Evolutionary conservation across 1,140 invertebrate species (phyloP).

Genomic region (Trachymyrmex cornetzi): DNA sequence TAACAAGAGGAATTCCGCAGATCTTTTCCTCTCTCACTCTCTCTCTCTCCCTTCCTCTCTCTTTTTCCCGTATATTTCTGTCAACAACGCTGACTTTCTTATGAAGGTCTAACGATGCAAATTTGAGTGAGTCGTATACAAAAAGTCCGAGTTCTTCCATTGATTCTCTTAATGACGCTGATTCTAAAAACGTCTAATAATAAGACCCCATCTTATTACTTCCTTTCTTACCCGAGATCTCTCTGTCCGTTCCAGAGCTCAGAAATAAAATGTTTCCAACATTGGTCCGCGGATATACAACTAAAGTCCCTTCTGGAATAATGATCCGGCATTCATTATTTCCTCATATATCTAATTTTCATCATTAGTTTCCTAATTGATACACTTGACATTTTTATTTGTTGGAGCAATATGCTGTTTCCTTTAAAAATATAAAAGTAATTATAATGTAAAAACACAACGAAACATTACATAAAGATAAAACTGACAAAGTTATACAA

Average conservation of each 20-base stretch:
- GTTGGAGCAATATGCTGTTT: neutral
- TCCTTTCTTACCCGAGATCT: slow-evolving; percentile 10
- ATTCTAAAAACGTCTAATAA: slow-evolving; percentile 44
- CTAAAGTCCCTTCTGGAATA: neutral
- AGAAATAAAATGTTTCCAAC: slow-evolving; percentile 43
- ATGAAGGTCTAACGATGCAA: slow-evolving; percentile 28
- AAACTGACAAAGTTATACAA: neutral
- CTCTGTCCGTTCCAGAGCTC: slow-evolving; percentile 1
- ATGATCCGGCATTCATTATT: slow-evolving; percentile 15
- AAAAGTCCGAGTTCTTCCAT: neutral
- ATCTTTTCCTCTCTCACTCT: slow-evolving; percentile 25
- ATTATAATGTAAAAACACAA: neutral
- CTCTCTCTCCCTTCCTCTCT: slow-evolving; percentile 25
- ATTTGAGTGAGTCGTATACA: slow-evolving; percentile 38
- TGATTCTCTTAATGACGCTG: slow-evolving; percentile 33
- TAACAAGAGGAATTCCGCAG: slow-evolving; percentile 49
- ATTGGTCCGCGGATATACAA: neutral
- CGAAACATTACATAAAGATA: neutral
- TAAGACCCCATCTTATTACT: slow-evolving; percentile 37
- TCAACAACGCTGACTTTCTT: slow-evolving; percentile 46
- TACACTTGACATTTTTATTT: slow-evolving; percentile 17
- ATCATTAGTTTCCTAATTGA: slow-evolving; percentile 15
- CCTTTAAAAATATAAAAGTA: neutral
- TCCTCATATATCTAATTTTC: neutral
- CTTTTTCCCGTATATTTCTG: slow-evolving; percentile 35